A percentile compares a stretch with the other conserved stretches of the same genome.
phyloP scores from a whole-genome alignment of 1,140 invertebrate genomes.

The Drosophila ficusphila region DNA sequence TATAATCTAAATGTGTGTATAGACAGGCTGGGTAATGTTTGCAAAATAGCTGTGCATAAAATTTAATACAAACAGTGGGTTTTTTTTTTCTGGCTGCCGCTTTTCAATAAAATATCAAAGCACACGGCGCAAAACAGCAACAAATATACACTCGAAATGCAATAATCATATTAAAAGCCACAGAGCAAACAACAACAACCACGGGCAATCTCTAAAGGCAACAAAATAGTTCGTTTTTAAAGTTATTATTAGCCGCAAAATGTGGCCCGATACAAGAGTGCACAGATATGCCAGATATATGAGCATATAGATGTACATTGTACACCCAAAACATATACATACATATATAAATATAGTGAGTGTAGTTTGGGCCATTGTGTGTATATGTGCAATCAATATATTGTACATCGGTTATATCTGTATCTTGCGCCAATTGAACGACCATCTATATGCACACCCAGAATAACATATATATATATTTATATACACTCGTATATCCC shows the following conservation, averaged over 20 bases:
- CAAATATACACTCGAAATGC: conserved; percentile 67
- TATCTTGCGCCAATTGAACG: conserved; percentile 70
- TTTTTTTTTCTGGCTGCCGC: conserved; percentile 3
- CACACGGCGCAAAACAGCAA: conserved; percentile 27
- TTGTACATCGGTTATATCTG: conserved; percentile 66
- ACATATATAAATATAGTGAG: conserved; percentile 16
- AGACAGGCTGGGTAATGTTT: conserved; percentile 34
- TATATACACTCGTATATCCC: conserved; percentile 6
- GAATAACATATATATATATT: conserved; percentile 1
- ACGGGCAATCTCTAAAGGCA: conserved; percentile 70
- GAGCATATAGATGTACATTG: conserved; percentile 22
- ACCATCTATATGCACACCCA: conserved; percentile 37
- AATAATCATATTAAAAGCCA: conserved; percentile 81
- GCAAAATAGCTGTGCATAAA: conserved; percentile 41
- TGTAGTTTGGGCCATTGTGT: conserved; percentile 32
- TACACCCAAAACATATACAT: conserved; percentile 14
- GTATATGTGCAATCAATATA: conserved; percentile 64
- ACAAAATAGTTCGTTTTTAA: conserved; percentile 82
- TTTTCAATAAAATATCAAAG: conserved; percentile 45
- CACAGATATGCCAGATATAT: conserved; percentile 45
- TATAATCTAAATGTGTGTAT: conserved; percentile 2
- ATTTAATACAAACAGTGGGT: conserved; percentile 39
- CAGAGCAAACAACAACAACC: conserved; percentile 47
- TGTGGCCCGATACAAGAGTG: conserved; percentile 63
- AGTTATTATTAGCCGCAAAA: conserved; percentile 83